Percentiles rank a stretch among this genome's conserved stretches.
These are phyloP conservation scores for Propithecus coquereli DNA, from an alignment of 2,113 vertebrate species.

Conservation along the genomic window DNA sequence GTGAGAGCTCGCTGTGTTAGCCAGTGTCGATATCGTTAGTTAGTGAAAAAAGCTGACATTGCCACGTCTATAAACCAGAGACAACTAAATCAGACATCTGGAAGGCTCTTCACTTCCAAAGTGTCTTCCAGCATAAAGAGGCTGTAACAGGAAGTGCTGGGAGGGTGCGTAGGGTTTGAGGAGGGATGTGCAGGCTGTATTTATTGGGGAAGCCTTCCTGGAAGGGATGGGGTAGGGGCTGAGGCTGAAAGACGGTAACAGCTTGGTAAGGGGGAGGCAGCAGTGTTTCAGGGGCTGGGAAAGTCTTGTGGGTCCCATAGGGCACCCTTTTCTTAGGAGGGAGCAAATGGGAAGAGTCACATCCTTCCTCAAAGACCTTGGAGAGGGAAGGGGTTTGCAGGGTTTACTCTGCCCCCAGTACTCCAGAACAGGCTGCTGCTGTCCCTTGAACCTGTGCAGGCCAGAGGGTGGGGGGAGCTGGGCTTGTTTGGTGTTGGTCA, in stretches of 20 bases:
- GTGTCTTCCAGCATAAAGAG: background rate
- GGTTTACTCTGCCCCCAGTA: background rate
- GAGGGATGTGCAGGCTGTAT: background rate
- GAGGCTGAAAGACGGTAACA: background rate
- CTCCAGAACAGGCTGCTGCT: background rate
- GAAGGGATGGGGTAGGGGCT: fast-evolving
- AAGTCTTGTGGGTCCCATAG: background rate
- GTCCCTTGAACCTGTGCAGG: no score
- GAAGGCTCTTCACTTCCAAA: background rate
- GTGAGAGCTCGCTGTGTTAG: no score
- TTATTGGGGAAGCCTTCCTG: background rate
- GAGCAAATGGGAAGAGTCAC: background rate
- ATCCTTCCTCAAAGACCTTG: background rate
- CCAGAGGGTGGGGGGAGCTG: background rate
- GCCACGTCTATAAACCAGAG: background rate
- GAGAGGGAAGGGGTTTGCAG: background rate
- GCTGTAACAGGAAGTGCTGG: background rate
- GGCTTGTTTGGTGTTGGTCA: background rate
- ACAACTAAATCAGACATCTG: background rate
- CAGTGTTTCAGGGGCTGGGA: background rate
- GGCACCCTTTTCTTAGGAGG: background rate
- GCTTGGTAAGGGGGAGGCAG: background rate
- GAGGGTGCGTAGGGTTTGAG: background rate
- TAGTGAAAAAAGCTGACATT: background rate
- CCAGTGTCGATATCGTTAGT: background rate